A percentile compares a stretch with the other conserved stretches of the same genome.
These are phyloP conservation scores for Arctopsyche grandis DNA, from an alignment of 1,140 invertebrate genomes.

Conservation along the genomic window DNA sequence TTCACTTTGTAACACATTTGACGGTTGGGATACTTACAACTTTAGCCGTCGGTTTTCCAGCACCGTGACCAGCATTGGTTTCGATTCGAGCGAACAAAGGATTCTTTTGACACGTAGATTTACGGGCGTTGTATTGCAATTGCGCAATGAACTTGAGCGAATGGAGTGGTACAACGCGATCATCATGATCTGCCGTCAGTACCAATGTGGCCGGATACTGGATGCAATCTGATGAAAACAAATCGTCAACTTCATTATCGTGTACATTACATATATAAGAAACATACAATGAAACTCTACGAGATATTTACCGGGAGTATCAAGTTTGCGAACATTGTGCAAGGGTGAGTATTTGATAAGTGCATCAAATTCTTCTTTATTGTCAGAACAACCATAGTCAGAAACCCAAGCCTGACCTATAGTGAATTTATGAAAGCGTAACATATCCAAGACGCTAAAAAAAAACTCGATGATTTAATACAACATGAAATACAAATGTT, in stretches of 20 bases:
- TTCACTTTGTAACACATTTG: slow-evolving; percentile 30
- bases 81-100: slow-evolving; percentile 92
- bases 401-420: slow-evolving; percentile 97
- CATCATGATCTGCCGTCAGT: slow-evolving; percentile 97
- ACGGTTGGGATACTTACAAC: slow-evolving; percentile 69
- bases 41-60: slow-evolving; percentile 95
- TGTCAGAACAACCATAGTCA: slow-evolving; percentile 94
- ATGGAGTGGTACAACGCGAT: slow-evolving; percentile 95
- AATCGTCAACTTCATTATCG: too few relatives aligned
- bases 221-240: slow-evolving; percentile 55
- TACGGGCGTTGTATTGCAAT: slow-evolving; percentile 81
- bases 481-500: slow-evolving; percentile 11
- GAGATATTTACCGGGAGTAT: slow-evolving; percentile 9
- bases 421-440: slow-evolving; percentile 98
- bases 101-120: slow-evolving; percentile 77
- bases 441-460: slow-evolving; percentile 94
- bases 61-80: slow-evolving; percentile 95
- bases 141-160: slow-evolving; percentile 95
- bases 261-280: neutral
- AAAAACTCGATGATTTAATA: neutral
- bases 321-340: slow-evolving; percentile 80
- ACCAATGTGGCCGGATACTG: slow-evolving; percentile 93
- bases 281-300: too few relatives aligned
- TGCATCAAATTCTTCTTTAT: slow-evolving; percentile 88
- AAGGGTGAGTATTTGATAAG: slow-evolving; percentile 94